phyloP scores from a whole-genome alignment of 2,888 invertebrate species.

The Cephus sareptanus region DNA sequence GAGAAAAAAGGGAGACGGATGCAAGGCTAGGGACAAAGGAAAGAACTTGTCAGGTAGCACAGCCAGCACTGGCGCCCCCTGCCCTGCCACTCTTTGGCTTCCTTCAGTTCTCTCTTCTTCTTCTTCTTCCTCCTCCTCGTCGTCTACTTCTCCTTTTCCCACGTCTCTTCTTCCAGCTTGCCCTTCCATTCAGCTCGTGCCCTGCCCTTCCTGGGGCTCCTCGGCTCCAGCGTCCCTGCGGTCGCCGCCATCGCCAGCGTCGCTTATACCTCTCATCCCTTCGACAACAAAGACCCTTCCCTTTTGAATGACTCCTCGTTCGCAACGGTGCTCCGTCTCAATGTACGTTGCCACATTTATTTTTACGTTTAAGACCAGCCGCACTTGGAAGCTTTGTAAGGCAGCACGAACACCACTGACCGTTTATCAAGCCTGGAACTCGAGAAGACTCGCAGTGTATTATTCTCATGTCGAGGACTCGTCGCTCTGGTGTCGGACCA shows the following conservation, averaged over 20 bases:
- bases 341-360: no score
- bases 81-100: slow-evolving; percentile 24
- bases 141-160: slow-evolving; percentile 13
- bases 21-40: slow-evolving; percentile 48
- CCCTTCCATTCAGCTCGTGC: background rate
- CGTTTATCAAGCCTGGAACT: no score
- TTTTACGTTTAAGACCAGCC: no score
- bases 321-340: no score
- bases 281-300: no score
- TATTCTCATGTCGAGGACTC: no score
- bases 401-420: no score
- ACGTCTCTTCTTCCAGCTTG: slow-evolving; percentile 17
- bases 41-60: slow-evolving; percentile 51
- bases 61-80: slow-evolving; percentile 25
- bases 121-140: slow-evolving; percentile 12
- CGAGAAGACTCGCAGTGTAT: no score
- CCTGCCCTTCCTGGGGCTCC: background rate
- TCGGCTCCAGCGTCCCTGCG: background rate
- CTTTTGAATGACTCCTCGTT: no score
- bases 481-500: no score
- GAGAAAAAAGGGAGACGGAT: slow-evolving; percentile 31
- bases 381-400: no score
- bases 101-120: slow-evolving; percentile 26
- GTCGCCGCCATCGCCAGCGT: background rate
- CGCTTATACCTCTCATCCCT: background rate